phyloP scores from a whole-genome alignment of 2,797 vertebrate genomes.

The Micromesistius poutassou region DNA sequence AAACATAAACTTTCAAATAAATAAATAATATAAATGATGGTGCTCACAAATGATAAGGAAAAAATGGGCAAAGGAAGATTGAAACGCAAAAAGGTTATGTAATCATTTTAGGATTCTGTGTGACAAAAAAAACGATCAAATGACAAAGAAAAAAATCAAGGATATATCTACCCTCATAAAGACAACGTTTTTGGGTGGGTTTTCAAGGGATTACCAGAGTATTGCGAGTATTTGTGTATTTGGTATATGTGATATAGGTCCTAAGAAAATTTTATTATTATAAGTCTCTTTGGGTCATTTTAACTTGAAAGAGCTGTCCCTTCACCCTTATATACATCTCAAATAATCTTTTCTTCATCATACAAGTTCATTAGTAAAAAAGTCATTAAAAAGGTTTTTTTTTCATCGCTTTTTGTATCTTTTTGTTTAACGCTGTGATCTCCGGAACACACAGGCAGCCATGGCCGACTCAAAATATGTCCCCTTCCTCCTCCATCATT shows the following conservation, averaged over 20 bases:
- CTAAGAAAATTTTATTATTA: constrained; percentile 44
- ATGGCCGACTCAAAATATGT: constrained; percentile 20
- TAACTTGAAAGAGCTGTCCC: constrained; percentile 47
- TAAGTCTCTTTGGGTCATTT: constrained; percentile 67
- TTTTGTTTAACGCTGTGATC: constrained; percentile 15
- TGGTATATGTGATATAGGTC: constrained; percentile 70
- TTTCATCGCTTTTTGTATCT: constrained; percentile 11
- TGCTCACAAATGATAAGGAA: constrained; percentile 67
- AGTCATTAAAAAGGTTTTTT: constrained; percentile 7
- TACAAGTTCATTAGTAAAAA: constrained; percentile 36
- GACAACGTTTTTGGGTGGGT: constrained; percentile 24
- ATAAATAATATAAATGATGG: constrained; percentile 77
- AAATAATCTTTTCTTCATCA: constrained; percentile 48
- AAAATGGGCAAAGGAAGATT: constrained; percentile 70
- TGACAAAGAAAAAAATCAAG: constrained; percentile 38
- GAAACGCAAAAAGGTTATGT: constrained; percentile 61
- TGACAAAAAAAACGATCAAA: constrained; percentile 19
- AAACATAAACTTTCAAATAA: constrained; percentile 63
- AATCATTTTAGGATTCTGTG: background rate
- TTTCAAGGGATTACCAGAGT: constrained; percentile 29
- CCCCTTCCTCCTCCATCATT: constrained; percentile 32
- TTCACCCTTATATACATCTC: constrained; percentile 31
- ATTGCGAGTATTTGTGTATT: constrained; percentile 51
- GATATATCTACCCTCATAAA: constrained; percentile 37
- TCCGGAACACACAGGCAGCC: background rate